Conservation (phyloP, 2,113 vertebrate genomes). For the Notiomystis cincta region DNA sequence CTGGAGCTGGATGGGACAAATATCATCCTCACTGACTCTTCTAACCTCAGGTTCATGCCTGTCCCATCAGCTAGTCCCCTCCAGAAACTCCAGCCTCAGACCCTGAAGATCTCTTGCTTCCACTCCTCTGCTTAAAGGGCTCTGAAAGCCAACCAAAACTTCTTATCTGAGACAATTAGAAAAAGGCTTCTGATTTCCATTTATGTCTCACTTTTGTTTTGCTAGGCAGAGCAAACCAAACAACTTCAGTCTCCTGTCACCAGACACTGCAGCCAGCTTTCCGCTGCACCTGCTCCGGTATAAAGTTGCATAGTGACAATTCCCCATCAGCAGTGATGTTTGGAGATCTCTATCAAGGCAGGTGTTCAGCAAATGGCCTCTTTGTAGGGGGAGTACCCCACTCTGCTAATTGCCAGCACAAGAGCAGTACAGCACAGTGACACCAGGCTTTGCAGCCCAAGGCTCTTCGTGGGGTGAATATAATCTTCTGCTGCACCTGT, state of each 20-base stretch:
- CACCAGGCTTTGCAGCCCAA: neutral
- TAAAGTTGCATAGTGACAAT: conserved; percentile 56
- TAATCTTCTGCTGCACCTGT: neutral
- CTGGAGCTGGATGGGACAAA: neutral
- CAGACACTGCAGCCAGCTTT: conserved; percentile 42
- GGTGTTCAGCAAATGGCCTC: conserved; percentile 48
- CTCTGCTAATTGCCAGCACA: neutral
- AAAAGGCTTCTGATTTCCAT: neutral
- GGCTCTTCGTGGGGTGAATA: neutral
- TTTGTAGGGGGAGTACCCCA: neutral
- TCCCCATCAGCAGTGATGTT: conserved; percentile 32
- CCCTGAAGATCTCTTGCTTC: neutral
- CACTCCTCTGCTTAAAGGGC: neutral
- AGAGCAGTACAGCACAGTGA: neutral
- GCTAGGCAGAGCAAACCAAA: conserved; percentile 29
- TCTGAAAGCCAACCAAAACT: neutral
- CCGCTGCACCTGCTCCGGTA: conserved; percentile 35
- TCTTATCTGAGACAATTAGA: neutral
- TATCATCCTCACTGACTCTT: neutral
- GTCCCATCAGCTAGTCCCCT: neutral
- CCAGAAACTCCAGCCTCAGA: neutral
- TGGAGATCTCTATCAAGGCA: conserved; percentile 58
- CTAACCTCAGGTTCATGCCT: neutral
- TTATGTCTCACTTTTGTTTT: neutral
- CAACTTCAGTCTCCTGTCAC: neutral